Evolutionary conservation across 2,797 vertebrate species (phyloP).

Genomic region (Sandelia bainsii): DNA sequence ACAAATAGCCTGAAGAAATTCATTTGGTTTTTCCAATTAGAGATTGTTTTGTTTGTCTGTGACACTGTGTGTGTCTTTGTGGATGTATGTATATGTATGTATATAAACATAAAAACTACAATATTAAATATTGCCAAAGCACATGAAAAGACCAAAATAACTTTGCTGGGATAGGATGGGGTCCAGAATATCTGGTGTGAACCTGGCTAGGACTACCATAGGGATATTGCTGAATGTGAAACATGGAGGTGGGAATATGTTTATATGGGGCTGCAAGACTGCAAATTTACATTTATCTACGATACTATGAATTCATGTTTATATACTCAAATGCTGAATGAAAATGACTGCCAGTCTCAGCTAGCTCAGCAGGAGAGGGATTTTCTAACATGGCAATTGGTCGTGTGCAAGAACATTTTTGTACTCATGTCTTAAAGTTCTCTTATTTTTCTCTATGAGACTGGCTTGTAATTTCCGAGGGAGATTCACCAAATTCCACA

Average conservation of each 20-base stretch:
- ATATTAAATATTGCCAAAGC: not conserved
- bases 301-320: not conserved
- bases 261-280: too few relatives aligned
- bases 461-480: too few relatives aligned
- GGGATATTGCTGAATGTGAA: too few relatives aligned
- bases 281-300: not conserved
- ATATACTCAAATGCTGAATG: not conserved
- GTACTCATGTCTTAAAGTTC: too few relatives aligned
- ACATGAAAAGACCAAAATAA: not conserved
- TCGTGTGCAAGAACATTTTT: not conserved
- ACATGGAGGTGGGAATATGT: too few relatives aligned
- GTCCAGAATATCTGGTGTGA: not conserved
- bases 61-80: not conserved
- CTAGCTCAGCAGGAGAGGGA: not conserved
- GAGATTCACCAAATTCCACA: too few relatives aligned
- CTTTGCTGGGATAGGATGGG: not conserved
- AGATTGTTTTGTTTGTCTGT: constrained; percentile 55
- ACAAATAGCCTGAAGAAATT: constrained; percentile 81
- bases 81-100: not conserved
- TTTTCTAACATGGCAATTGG: not conserved
- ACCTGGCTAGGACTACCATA: not conserved
- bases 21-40: constrained; percentile 81
- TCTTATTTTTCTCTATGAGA: too few relatives aligned
- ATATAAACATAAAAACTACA: not conserved
- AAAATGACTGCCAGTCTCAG: not conserved